These are phyloP conservation scores for Anoplolepis gracilipes DNA, from an alignment of 1,140 invertebrate species.

Conservation along the genomic window DNA sequence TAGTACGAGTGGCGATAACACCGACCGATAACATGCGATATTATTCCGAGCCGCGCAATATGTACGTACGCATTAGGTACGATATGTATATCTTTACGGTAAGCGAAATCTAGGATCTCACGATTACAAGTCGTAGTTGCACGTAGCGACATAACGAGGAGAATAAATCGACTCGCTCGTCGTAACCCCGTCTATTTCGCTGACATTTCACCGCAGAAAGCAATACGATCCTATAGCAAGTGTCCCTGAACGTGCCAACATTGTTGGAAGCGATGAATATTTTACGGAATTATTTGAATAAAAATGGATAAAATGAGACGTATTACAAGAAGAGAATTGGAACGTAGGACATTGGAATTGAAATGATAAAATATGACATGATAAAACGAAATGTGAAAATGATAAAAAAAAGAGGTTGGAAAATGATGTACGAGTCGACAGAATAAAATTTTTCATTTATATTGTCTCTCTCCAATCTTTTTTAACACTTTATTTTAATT, in stretches of 20 bases:
- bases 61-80: neutral
- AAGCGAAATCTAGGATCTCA: conserved; percentile 36
- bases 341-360: conserved; percentile 9
- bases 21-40: conserved; percentile 48
- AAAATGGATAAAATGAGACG: neutral
- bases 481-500: neutral
- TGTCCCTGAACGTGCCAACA: conserved; percentile 10
- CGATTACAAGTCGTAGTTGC: conserved; percentile 36
- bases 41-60: neutral
- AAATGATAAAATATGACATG: neutral
- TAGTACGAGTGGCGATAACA: conserved; percentile 33
- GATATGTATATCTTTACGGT: conserved; percentile 46
- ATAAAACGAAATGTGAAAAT: neutral
- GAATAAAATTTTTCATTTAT: neutral
- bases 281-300: conserved; percentile 27
- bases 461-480: neutral
- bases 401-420: no score
- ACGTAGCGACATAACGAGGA: conserved; percentile 33
- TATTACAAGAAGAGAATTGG: neutral
- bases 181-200: neutral
- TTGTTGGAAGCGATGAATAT: conserved; percentile 1
- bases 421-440: neutral
- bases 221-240: neutral
- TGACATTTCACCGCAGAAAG: conserved; percentile 31
- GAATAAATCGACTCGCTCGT: conserved; percentile 37